Base-by-base conservation (phyloP, 2,888 invertebrate species). In the Lithophane ornitopus region DNA sequence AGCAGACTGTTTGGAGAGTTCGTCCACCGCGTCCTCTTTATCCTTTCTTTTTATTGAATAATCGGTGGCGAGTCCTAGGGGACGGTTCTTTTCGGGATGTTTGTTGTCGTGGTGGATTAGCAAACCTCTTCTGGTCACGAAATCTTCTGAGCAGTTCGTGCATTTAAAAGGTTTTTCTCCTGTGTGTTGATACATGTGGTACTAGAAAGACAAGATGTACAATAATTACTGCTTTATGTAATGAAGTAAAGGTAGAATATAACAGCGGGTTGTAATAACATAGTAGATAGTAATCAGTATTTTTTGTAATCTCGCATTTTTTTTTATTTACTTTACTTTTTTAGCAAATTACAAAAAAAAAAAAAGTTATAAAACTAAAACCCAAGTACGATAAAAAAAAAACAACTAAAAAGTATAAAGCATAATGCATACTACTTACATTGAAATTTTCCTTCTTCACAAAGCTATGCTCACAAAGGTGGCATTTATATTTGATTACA, bases 141-240 rank as follows among this genome's bases (percentile, higher is more conserved):
- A 96, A 74, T 92, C 92, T 63, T 93, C 94, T 34, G 91, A 59
- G 77, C 96, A 96, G 92, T 98, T 98, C 58, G 98, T 98, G 93
- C 99, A 99, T 93, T 98, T 98, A 93, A 98, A 99, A 46, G 99
- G 99, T 92, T 99, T 99, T 92, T 98, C 98, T 67, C 99, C 99
- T 0, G 99, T 99, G 90, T 99, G 99, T 87, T 95, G 94, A 84
- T 92, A 95, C 94, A 95, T 95, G 85, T 96, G 96, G 83, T 94
- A 95, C 95, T 96, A 92, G 77, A 94, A 94, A 72, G 34, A 74
- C 87, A 69, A 79, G 52, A 16, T 26, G 14, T 16, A 4, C 28
- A 41, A 4, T 16, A 9, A 52, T 39, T 14, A 34, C 34, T 44
- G 1, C 8, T 28, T n/a, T n/a, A n/a, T n/a, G 0, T 49, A 22